phyloP scores from a whole-genome alignment of 1,140 invertebrate genomes.

The Lepidostoma basale region DNA sequence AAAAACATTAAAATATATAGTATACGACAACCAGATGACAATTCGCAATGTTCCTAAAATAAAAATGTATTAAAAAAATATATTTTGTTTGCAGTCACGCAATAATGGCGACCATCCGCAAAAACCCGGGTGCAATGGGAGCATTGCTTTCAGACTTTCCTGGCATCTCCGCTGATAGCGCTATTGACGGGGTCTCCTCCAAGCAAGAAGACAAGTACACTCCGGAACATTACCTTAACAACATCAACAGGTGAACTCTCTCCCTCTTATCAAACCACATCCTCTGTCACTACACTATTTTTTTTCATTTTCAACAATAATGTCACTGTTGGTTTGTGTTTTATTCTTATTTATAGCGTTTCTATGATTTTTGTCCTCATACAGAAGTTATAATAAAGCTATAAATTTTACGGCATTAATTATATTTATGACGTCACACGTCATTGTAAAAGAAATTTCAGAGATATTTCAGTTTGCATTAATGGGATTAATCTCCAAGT shows the following conservation, averaged over 20 bases:
- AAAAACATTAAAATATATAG: neutral
- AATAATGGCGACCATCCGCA: constrained; percentile 75
- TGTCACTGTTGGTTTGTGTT: no score
- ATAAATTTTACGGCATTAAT: no score
- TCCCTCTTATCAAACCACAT: no score
- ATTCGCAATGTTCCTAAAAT: neutral
- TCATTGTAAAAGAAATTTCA: no score
- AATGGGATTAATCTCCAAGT: no score
- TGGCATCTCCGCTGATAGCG: constrained; percentile 58
- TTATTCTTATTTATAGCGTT: no score
- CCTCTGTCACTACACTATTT: neutral
- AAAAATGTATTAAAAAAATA: constrained; percentile 3
- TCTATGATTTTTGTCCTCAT: no score
- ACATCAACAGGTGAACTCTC: constrained; percentile 58
- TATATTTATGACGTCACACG: no score
- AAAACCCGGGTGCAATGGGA: constrained; percentile 71
- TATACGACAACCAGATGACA: no score
- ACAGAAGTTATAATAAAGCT: no score
- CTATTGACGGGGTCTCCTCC: constrained; percentile 64
- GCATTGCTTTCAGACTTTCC: constrained; percentile 73
- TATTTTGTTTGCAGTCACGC: constrained; percentile 65
- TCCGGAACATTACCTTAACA: constrained; percentile 64
- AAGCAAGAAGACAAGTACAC: constrained; percentile 65
- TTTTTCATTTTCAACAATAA: neutral
- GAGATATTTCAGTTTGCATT: no score